phyloP scores from a whole-genome alignment of 2,888 invertebrate genomes.

The Beris morrisii region DNA sequence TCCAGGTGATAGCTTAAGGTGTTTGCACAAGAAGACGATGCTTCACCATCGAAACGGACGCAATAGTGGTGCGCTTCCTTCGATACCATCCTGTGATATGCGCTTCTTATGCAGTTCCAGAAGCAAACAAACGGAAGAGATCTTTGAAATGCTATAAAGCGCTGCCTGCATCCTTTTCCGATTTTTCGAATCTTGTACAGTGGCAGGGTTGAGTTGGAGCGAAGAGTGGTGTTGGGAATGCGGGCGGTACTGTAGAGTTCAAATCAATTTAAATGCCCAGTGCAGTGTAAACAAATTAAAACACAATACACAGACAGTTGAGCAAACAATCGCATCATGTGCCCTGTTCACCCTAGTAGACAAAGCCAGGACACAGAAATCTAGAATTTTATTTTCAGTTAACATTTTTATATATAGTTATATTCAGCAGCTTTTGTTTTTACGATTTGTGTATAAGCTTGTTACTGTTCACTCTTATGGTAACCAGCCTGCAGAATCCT shows the following conservation, averaged over 20 bases:
- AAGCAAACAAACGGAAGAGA: conserved; percentile 23
- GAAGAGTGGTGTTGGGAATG: too few relatives aligned
- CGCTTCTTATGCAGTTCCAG: conserved; percentile 21
- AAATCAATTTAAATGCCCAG: conserved; percentile 38
- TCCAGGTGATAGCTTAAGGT: conserved; percentile 18
- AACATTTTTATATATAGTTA: conserved; percentile 17
- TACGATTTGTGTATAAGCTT: too few relatives aligned
- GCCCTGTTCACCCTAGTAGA: background rate
- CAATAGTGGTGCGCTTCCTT: background rate
- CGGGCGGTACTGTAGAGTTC: background rate
- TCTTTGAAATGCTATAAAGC: background rate
- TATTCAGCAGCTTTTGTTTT: too few relatives aligned
- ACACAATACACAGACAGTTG: conserved; percentile 35
- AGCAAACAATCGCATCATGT: conserved; percentile 31
- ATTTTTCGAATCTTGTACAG: too few relatives aligned
- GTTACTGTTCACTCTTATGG: too few relatives aligned
- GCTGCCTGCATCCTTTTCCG: background rate
- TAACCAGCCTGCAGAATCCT: conserved; percentile 11
- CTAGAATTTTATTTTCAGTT: conserved; percentile 34
- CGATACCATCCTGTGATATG: conserved; percentile 14
- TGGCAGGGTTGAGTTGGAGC: too few relatives aligned
- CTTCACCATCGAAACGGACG: background rate
- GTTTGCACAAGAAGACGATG: conserved; percentile 7
- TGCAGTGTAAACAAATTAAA: conserved; percentile 38
- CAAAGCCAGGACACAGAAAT: background rate